Percentiles rank a stretch among this genome's conserved stretches.
phyloP scores from a whole-genome alignment of 2,888 invertebrate species.

The Phalera bucephala region DNA sequence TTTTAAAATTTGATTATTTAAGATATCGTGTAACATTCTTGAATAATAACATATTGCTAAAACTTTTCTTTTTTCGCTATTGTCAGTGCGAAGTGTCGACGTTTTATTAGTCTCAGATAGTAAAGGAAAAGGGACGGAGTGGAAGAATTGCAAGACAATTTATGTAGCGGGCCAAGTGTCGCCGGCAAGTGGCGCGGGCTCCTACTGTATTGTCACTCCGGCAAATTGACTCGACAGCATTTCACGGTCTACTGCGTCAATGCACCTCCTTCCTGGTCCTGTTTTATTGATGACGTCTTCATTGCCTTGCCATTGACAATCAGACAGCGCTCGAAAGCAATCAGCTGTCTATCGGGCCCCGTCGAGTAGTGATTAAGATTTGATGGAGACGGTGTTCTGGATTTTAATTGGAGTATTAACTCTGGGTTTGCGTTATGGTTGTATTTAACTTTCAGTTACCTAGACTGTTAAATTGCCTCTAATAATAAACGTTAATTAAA shows the following conservation, averaged over 20 bases:
- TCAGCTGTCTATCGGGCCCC: constrained; percentile 19
- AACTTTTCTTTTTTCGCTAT: constrained; percentile 31
- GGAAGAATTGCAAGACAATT: constrained; percentile 60
- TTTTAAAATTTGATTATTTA: too few species aligned
- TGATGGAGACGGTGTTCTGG: constrained; percentile 5
- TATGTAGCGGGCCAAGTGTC: constrained; percentile 55
- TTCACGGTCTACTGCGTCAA: constrained; percentile 68
- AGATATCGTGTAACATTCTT: too few species aligned
- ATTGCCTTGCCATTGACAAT: constrained; percentile 39
- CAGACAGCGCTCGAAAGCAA: constrained; percentile 26
- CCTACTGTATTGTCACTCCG: constrained; percentile 55
- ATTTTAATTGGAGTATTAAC: too few species aligned
- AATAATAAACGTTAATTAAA: too few species aligned
- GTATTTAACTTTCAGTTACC: too few species aligned
- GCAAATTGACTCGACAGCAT: constrained; percentile 70
- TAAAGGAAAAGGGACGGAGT: constrained; percentile 41
- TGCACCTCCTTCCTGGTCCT: constrained; percentile 54
- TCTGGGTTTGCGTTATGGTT: too few species aligned
- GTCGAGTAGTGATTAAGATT: constrained; percentile 15
- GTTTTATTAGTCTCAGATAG: constrained; percentile 54
- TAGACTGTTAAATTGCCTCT: too few species aligned
- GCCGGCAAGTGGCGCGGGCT: constrained; percentile 36
- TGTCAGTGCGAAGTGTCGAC: constrained; percentile 21
- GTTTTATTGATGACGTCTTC: constrained; percentile 52
- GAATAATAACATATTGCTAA: too few species aligned